Evolutionary conservation across 1,140 invertebrate genomes (phyloP), one percentile per base, ranked within the genome.

Genomic region (Triops cancriformis): DNA sequence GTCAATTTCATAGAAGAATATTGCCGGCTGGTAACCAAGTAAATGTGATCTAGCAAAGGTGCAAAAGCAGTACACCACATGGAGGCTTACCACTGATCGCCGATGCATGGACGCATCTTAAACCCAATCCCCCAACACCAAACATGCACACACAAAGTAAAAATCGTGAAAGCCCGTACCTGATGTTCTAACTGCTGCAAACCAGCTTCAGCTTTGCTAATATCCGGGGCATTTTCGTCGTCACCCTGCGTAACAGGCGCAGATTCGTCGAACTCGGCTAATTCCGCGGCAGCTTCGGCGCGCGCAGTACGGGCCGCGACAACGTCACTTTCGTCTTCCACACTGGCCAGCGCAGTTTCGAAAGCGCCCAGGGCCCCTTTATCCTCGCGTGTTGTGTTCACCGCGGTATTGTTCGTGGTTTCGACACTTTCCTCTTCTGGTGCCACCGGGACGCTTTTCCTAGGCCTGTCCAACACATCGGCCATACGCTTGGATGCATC

Each of bases 251-350:
- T 92, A 73, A 96, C 88, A n/a, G 95, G 95, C 86, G 97, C 94
- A 82, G 91, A 94, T 86, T 98, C 97, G 87, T 98, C 96, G 86
- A 98, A 98, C 85, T 98, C 96, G 0, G 94, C 95, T 78, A 98
- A 86, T 84, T 98, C 96, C 14, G 94, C 95, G 72, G 92, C 94
- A 78, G 93, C 94, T 86, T 99, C 97, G 4, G 94, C 94, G 82
- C 78, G 64, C 4, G 95, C 95, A 7, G 90, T 94, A 83, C 90
- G 90, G 1, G 95, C 94, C 9, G 96, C 97, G 79, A 92, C 90
- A 1, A 96, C 94, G 87, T 98, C 96, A 64, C 91, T 92, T 83
- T 97, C 96, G 86, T 98, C 97, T 86, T 98, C 96, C 41, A 93
- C 95, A 74, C 94, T 91, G 27, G 94, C 94, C 41, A 98, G 86